Evolutionary conservation across 2,113 vertebrate species (phyloP).

Genomic region (Camarhynchus parvulus): DNA sequence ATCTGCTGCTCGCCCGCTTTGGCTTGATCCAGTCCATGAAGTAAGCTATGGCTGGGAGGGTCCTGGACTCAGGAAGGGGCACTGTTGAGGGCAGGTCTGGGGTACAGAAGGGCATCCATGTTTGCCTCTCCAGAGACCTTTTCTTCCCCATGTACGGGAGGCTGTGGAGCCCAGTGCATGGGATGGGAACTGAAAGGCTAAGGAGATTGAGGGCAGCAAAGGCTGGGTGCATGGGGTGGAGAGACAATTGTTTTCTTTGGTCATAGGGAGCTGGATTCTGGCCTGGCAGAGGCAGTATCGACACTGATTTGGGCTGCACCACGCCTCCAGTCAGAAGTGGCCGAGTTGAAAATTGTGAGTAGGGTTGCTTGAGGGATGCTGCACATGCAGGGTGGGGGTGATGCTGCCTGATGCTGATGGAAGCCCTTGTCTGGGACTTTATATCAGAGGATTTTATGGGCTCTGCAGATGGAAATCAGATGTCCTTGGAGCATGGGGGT

Average conservation of each 20-base stretch:
- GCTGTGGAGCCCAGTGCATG: background rate
- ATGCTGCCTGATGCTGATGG: background rate
- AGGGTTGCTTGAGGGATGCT: background rate
- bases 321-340: conserved; percentile 91
- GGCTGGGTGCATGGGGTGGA: background rate
- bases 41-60: conserved; percentile 72
- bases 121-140: background rate
- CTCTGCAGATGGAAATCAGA: background rate
- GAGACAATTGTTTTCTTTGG: background rate
- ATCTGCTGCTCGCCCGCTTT: conserved; percentile 91
- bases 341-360: conserved; percentile 93
- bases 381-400: fast-evolving
- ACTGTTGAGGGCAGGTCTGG: background rate
- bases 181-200: background rate
- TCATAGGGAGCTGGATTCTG: conserved; percentile 91
- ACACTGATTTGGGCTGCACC: conserved; percentile 97
- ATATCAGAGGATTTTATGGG: background rate
- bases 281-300: conserved; percentile 94
- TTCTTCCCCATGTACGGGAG: background rate
- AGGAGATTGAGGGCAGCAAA: background rate
- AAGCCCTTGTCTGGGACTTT: background rate
- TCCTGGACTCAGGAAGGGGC: background rate
- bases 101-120: background rate
- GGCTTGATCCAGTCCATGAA: conserved; percentile 98
- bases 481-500: background rate